A percentile compares a stretch with the other conserved stretches of the same genome.
These are phyloP conservation scores for Caranx melampygus DNA, from an alignment of 2,113 vertebrate species.

Conservation along the genomic window DNA sequence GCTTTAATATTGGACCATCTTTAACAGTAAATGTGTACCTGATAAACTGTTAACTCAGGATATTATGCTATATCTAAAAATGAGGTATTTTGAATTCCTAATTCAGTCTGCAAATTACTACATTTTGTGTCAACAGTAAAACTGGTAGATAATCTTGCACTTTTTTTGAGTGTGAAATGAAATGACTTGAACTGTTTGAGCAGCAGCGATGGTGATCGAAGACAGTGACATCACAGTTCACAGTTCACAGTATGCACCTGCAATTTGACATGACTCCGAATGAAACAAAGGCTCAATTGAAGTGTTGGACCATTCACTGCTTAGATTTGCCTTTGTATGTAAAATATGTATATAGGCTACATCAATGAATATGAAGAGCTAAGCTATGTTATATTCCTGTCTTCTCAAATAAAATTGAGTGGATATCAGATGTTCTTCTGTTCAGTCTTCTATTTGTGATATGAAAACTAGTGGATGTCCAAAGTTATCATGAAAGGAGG, in stretches of 20 bases:
- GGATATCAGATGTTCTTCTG: not conserved
- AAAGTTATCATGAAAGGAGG: not conserved
- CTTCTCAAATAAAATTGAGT: conserved; percentile 40
- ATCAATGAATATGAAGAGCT: conserved; percentile 41
- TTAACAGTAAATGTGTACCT: not conserved
- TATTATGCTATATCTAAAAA: not conserved
- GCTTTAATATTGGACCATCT: not conserved
- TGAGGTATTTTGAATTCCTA: not conserved
- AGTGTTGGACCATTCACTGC: conserved; percentile 9
- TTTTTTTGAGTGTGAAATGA: not conserved
- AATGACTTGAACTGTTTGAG: conserved; percentile 13
- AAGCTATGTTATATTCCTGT: conserved; percentile 27
- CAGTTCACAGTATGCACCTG: not conserved
- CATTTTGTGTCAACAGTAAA: not conserved
- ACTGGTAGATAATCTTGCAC: not conserved
- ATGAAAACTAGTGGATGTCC: not conserved
- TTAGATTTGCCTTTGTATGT: conserved; percentile 49
- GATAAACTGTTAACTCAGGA: not conserved
- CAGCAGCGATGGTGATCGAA: not conserved
- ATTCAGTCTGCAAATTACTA: not conserved
- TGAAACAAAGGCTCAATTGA: conserved; percentile 18
- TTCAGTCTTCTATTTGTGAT: not conserved
- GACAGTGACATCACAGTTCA: not conserved
- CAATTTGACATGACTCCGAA: not conserved
- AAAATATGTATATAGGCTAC: conserved; percentile 77